Evolutionary conservation across 2,797 vertebrate species (phyloP).

Genomic region (Pagetopsis macropterus): DNA sequence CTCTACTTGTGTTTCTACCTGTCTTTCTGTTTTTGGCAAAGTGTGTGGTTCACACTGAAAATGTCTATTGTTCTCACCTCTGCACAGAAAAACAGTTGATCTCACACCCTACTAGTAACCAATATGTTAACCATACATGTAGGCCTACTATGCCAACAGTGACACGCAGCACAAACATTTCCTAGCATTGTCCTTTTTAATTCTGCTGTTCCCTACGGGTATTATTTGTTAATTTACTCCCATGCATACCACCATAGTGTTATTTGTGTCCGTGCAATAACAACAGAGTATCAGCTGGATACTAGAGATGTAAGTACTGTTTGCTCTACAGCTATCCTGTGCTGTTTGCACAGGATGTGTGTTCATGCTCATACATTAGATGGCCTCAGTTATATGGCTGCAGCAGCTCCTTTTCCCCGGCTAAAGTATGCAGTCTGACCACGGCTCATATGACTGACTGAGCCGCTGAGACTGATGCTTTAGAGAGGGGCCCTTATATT

Average conservation of each 20-base stretch:
- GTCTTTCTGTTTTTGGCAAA: neutral
- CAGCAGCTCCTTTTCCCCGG: conserved; percentile 16
- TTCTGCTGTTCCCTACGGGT: neutral
- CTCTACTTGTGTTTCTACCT: no score
- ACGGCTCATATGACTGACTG: conserved; percentile 35
- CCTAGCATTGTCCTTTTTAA: neutral
- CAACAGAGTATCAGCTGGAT: neutral
- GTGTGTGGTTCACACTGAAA: neutral
- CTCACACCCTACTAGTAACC: neutral
- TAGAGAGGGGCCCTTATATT: neutral
- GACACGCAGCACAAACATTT: neutral
- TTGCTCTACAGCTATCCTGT: conserved; percentile 12
- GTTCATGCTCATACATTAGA: neutral
- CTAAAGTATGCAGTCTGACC: conserved; percentile 10
- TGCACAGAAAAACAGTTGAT: neutral
- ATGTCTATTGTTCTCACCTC: neutral
- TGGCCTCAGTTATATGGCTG: neutral
- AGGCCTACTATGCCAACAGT: neutral
- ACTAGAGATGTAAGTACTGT: neutral
- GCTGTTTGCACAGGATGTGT: conserved; percentile 35
- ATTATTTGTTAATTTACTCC: neutral
- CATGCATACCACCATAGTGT: neutral
- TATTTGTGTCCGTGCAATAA: neutral
- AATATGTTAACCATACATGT: neutral
- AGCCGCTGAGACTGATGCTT: conserved; percentile 6